Base-by-base conservation (phyloP, 2,888 invertebrate species). In the Synergus umbraculus region DNA sequence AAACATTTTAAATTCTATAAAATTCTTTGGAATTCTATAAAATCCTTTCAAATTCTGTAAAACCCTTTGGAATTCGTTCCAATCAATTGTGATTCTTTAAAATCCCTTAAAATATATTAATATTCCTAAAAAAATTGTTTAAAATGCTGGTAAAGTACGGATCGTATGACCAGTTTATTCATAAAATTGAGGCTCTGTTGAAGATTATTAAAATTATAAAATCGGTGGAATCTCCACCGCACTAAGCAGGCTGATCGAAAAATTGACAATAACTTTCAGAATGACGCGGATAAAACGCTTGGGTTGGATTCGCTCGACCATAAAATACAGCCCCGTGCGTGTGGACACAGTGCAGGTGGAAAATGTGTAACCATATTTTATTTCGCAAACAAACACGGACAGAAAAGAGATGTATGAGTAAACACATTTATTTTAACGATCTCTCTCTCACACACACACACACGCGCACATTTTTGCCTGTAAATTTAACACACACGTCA, bases 181-280 rank as follows among this genome's bases (percentile, higher is more conserved):
- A 29, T 29, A 29, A 29, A 29, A 1, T 2, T 29, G 29, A 29
- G 29, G 29, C 29, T 46, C 13, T 13, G 46, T 46, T 46, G 46
- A 46, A 46, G 13, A 46, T 46, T 46, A 46, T 46, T 4, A 49
- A 4, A 49, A 13, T 49, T 49, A 15, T 15, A 58, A 58, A 58
- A 58, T 18, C 58, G n/a, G 58, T n/a, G 15, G 18, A 2, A 1
- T 1, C 60, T 22, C 4, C n/a, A 54, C 15, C 2, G 2, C 29
- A 29, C 29, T 2, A 18, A 58, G 58, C 18, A 60, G 9, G 18
- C 12, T 44, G 22, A 44, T 67, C 44, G 78, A 82, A 84, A 82
- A 83, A 83, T 83, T 76, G 82, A 77, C 79, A 83, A 85, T 84
- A 85, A 86, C 80, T 73, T 69, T 63, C 73, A 78, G 77, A 85